Percentiles rank a stretch among this genome's conserved stretches.
phyloP scores from a whole-genome alignment of 2,797 vertebrate genomes.

The Amblyopsis hoosieri region DNA sequence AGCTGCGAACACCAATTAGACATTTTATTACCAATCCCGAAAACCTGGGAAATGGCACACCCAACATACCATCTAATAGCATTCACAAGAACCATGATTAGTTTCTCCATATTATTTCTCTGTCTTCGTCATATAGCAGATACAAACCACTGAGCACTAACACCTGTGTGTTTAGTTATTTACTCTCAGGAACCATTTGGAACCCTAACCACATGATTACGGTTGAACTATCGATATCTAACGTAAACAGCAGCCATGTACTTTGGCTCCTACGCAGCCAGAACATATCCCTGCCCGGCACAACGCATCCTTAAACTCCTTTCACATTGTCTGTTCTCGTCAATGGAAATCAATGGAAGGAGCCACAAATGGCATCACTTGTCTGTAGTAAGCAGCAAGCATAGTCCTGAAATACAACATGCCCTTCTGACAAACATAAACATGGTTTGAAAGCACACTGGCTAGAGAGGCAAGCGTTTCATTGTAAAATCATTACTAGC shows the following conservation, averaged over 20 bases:
- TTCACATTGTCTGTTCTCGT: conserved; percentile 12
- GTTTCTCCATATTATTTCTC: too few species aligned
- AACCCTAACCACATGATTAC: conserved; percentile 20
- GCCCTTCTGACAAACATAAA: neutral
- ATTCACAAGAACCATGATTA: neutral
- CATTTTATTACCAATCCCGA: conserved; percentile 10
- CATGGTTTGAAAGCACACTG: conserved; percentile 12
- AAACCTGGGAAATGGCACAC: conserved; percentile 10
- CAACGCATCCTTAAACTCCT: neutral
- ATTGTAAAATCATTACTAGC: conserved; percentile 18
- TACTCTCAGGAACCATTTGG: conserved; percentile 7
- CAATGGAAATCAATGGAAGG: neutral
- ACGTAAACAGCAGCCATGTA: conserved; percentile 15
- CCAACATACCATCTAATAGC: neutral
- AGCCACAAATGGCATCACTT: neutral
- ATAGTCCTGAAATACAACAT: neutral
- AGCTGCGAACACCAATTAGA: conserved; percentile 7
- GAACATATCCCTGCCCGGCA: neutral
- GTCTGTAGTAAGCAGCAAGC: neutral
- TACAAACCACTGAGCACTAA: too few species aligned
- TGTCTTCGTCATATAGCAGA: too few species aligned
- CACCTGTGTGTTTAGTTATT: too few species aligned
- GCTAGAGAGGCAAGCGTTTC: conserved; percentile 16
- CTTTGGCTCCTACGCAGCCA: conserved; percentile 17
- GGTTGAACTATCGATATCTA: conserved; percentile 18